phyloP scores from a whole-genome alignment of 2,888 invertebrate genomes.

The Eretmocerus hayati region DNA sequence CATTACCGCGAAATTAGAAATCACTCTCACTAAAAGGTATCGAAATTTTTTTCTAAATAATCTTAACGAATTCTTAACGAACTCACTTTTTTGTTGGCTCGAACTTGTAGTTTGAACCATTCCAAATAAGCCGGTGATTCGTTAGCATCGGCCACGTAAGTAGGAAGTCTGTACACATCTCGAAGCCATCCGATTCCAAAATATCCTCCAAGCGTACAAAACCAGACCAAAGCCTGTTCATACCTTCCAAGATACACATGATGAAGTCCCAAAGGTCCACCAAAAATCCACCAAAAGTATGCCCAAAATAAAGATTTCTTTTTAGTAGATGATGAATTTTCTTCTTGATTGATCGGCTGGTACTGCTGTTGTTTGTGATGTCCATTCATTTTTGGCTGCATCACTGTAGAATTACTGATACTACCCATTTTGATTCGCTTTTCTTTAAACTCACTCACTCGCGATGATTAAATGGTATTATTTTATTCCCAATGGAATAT shows the following conservation, averaged over 20 bases:
- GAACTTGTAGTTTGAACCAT: conserved; percentile 57
- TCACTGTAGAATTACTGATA: too few species aligned
- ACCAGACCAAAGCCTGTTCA: conserved; percentile 84
- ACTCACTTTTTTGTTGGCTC: conserved; percentile 53
- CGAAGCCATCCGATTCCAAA: conserved; percentile 78
- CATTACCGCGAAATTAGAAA: too few species aligned
- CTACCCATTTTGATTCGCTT: too few species aligned
- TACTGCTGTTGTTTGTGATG: not conserved
- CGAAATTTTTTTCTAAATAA: too few species aligned
- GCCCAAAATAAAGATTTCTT: conserved; percentile 55
- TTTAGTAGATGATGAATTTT: too few species aligned
- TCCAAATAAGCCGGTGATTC: conserved; percentile 63
- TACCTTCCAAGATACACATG: conserved; percentile 86
- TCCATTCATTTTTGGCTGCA: too few species aligned
- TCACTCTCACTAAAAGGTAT: too few species aligned
- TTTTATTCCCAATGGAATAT: too few species aligned
- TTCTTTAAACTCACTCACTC: too few species aligned
- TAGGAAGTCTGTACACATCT: conserved; percentile 77
- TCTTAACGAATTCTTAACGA: too few species aligned
- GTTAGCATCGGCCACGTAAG: conserved; percentile 78
- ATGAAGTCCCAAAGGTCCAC: conserved; percentile 83
- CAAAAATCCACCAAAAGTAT: conserved; percentile 80
- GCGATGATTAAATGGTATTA: too few species aligned
- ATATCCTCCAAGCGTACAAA: conserved; percentile 81
- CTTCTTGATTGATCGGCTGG: not conserved